Percentiles rank a stretch among this genome's conserved stretches.
Conservation (phyloP, 2,888 invertebrate genomes). For the Seira ritae region DNA sequence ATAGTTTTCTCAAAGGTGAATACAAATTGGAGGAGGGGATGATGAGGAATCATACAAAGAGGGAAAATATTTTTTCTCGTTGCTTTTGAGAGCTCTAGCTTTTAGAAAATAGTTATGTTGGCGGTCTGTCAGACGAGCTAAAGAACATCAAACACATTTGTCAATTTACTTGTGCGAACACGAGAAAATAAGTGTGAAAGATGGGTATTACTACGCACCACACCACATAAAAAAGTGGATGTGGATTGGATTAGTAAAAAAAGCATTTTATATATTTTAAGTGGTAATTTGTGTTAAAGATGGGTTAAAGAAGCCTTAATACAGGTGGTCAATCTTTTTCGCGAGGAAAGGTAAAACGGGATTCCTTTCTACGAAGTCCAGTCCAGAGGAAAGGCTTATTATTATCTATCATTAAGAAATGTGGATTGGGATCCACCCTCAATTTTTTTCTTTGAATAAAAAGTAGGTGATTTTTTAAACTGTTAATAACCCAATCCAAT, state of each 20-base stretch:
- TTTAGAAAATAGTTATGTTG: neutral
- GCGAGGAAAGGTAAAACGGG: neutral
- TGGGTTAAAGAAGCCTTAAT: neutral
- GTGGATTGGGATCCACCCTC: neutral
- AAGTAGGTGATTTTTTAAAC: neutral
- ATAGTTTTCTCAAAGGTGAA: slow-evolving; percentile 35
- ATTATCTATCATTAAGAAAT: slow-evolving; percentile 20
- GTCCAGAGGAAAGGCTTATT: neutral
- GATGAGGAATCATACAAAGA: slow-evolving; percentile 4
- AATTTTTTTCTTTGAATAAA: neutral
- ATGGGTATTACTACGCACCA: neutral
- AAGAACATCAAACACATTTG: slow-evolving; percentile 37
- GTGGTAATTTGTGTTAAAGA: slow-evolving; percentile 1
- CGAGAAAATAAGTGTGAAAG: slow-evolving; percentile 28
- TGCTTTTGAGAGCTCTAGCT: neutral
- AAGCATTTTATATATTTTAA: neutral
- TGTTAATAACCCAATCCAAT: neutral
- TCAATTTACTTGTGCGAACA: slow-evolving; percentile 43
- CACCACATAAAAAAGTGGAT: neutral
- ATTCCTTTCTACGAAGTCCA: neutral
- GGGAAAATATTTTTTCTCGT: neutral
- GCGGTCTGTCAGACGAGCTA: slow-evolving; percentile 19
- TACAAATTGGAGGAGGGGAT: slow-evolving; percentile 47
- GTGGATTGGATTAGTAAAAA: neutral
- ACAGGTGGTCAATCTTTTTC: slow-evolving; percentile 8